Evolutionary conservation across 1,140 invertebrate species (phyloP), one percentile per base, ranked within the genome.

Genomic region (Lethrus apterus): DNA sequence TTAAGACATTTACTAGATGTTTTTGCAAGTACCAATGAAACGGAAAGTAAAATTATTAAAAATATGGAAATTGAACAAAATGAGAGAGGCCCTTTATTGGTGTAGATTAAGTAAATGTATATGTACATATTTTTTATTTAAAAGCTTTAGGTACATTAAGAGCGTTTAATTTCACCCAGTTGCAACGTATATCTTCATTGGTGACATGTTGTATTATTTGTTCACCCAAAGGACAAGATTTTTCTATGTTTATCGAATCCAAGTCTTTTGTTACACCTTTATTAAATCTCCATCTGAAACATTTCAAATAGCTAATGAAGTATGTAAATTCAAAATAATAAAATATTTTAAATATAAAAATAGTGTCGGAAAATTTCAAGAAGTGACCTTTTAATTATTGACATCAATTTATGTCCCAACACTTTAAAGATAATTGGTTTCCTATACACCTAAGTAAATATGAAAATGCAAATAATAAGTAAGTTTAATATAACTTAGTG

Each of bases 1-100:
- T 52, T 83, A 23, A 65, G 81, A 23, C 66, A 68, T 32, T 57
- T 75, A 9, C 52, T 80, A 46, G 78, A 80, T 68, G 55, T 73
- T 8, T 63, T 68, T 60, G 70, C 72, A 48, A 64, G 65, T 19
- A 67, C 67, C 46, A 60, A 71, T 31, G 60, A 69, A 31, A 64
- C 74, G 40, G 52, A 68, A 13, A 56, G 59, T 18, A 41, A 41
- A 41, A 18, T 29, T 4, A 14, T 41, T 3, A 10, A 29, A 17
- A 29, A 2, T 26, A 41, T 29, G 9, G 13, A 24, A 24, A 15
- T 13, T 11, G 11, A 24, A 10, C 38, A 41, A 41, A 41, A 29
- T 19, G 74, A 76, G 59, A 67, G 51, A 58, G 72, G 70, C 2
- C 67, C 71, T 13, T 36, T 15, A 31, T 46, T 65, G 29, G 59